Evolutionary conservation across 2,797 vertebrate species (phyloP).

Genomic region (Tiaroga cobitis): DNA sequence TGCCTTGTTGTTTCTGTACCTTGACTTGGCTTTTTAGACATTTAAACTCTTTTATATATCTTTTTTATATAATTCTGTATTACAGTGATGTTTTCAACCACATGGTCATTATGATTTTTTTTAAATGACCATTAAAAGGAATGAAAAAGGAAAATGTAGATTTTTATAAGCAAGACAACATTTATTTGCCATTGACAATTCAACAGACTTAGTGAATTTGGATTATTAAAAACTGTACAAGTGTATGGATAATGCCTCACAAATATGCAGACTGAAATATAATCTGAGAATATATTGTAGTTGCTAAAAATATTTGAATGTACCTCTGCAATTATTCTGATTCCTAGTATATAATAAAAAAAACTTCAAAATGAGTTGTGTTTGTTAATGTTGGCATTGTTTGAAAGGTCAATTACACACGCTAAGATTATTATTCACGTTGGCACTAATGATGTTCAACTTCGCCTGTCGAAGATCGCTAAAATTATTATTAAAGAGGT

Average conservation of each 20-base stretch:
- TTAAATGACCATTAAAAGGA: background rate
- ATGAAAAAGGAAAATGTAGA: background rate
- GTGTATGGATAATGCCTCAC: background rate
- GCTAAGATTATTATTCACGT: too few species aligned
- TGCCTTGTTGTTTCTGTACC: conserved; percentile 19
- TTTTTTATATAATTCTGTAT: background rate
- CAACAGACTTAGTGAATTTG: background rate
- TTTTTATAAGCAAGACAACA: background rate
- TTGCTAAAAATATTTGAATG: conserved; percentile 19
- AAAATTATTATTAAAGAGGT: too few species aligned
- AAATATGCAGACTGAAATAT: background rate
- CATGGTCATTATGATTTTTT: background rate
- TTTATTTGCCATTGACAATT: background rate
- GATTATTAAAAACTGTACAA: conserved; percentile 6
- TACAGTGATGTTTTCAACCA: background rate
- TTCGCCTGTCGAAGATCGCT: too few species aligned
- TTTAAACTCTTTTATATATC: conserved; percentile 22
- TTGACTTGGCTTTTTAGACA: conserved; percentile 26
- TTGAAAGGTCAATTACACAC: background rate
- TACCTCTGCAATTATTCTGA: background rate
- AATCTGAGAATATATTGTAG: conserved; percentile 5
- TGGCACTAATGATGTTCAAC: too few species aligned
- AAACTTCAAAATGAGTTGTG: background rate
- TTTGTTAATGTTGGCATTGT: background rate
- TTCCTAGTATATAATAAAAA: conserved; percentile 8